These are phyloP conservation scores for Polypedilum pembai DNA, from an alignment of 1,140 invertebrate species.

Conservation along the genomic window DNA sequence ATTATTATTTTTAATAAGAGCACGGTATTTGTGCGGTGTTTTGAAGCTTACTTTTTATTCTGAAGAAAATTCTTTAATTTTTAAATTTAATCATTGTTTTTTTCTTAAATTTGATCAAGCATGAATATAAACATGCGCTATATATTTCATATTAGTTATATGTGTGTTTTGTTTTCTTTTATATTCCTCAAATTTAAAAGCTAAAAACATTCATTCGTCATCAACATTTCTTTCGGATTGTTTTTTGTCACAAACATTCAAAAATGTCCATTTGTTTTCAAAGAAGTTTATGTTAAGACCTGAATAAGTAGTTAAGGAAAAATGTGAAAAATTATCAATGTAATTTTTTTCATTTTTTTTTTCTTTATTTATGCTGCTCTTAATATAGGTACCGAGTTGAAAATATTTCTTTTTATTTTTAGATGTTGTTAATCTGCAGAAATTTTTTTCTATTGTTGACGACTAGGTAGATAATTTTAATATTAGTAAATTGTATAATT, in stretches of 20 bases:
- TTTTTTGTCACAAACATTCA: background rate
- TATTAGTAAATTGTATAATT: background rate
- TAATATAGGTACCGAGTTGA: slow-evolving; percentile 14
- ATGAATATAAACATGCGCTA: slow-evolving; percentile 11
- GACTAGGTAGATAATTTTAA: background rate
- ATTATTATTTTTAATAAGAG: slow-evolving; percentile 22
- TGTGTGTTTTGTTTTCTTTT: background rate
- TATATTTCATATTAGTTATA: background rate
- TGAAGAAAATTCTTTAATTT: slow-evolving; percentile 24
- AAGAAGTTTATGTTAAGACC: background rate
- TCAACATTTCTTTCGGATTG: background rate
- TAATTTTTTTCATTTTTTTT: background rate
- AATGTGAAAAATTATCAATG: background rate
- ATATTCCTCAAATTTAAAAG: slow-evolving; percentile 1
- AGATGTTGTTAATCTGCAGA: background rate
- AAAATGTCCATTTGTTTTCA: background rate
- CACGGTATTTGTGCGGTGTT: slow-evolving; percentile 24
- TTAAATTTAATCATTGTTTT: background rate
- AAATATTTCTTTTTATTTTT: background rate
- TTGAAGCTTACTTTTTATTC: slow-evolving; percentile 25
- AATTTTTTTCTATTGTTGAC: background rate
- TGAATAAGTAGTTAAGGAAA: background rate
- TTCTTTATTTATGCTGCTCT: no score
- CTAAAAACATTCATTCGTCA: background rate
- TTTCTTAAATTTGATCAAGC: slow-evolving; percentile 12